These are phyloP conservation scores for Trichoplusia ni DNA, from an alignment of 1,140 invertebrate genomes.

Conservation along the genomic window DNA sequence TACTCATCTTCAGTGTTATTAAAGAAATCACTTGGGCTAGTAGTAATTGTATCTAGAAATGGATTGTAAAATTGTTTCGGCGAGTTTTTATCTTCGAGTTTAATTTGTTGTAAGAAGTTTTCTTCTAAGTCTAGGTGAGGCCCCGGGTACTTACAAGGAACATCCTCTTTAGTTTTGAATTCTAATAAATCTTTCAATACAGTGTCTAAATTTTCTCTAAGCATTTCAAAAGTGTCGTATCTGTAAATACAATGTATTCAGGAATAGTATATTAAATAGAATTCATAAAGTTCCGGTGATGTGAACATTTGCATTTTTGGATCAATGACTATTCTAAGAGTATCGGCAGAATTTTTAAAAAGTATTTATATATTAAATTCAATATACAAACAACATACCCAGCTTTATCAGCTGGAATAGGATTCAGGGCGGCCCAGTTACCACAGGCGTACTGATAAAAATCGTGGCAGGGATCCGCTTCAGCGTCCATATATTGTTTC, in stretches of 20 bases:
- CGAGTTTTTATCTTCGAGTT: background rate
- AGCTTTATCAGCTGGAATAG: constrained; percentile 92
- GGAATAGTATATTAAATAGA: too few species aligned
- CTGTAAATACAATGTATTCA: too few species aligned
- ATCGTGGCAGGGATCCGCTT: constrained; percentile 92
- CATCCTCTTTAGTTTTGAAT: constrained; percentile 55
- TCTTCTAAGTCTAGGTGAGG: constrained; percentile 58
- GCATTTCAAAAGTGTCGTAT: constrained; percentile 91
- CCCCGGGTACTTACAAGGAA: constrained; percentile 61
- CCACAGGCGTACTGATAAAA: constrained; percentile 96
- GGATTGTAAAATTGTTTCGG: background rate
- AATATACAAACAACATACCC: constrained; percentile 64
- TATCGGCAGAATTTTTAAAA: too few species aligned
- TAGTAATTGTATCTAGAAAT: constrained; percentile 36
- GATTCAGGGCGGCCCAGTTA: constrained; percentile 91
- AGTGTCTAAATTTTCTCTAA: constrained; percentile 88
- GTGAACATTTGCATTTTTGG: too few species aligned
- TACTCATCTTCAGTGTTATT: constrained; percentile 35
- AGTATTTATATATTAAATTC: too few species aligned
- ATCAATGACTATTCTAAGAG: too few species aligned
- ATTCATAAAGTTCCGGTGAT: too few species aligned
- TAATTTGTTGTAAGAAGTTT: constrained; percentile 45
- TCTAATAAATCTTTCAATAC: constrained; percentile 87
- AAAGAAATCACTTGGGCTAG: constrained; percentile 34
- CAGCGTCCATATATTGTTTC: constrained; percentile 89